These are phyloP conservation scores for Silurus asotus DNA, from an alignment of 2,113 vertebrate species.

Conservation along the genomic window DNA sequence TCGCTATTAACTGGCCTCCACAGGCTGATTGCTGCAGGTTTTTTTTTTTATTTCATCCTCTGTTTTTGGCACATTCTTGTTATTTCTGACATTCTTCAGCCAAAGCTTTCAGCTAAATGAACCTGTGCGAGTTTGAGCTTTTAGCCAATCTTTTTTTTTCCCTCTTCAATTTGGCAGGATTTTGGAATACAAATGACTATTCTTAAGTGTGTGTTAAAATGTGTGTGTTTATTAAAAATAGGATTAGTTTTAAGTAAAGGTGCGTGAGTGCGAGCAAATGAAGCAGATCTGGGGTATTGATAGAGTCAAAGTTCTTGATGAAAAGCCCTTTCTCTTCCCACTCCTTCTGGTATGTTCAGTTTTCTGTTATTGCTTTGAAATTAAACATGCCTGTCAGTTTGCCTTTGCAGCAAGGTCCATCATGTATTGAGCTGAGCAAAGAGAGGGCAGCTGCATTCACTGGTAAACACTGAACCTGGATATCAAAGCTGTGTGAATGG, in stretches of 20 bases:
- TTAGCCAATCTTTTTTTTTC: not conserved
- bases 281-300: not conserved
- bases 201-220: not conserved
- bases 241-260: not conserved
- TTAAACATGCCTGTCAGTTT: constrained; percentile 67
- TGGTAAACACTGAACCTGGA: not conserved
- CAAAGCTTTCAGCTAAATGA: constrained; percentile 7
- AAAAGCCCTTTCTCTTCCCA: constrained; percentile 51
- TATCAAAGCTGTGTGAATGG: not conserved
- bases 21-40: constrained; percentile 30
- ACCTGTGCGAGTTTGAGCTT: not conserved
- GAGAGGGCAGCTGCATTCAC: constrained; percentile 26
- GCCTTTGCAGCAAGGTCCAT: constrained; percentile 63
- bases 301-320: constrained; percentile 55
- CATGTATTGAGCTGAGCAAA: constrained; percentile 50
- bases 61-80: constrained; percentile 28
- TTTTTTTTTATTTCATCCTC: constrained; percentile 2
- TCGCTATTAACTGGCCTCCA: constrained; percentile 25
- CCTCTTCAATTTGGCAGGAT: not conserved
- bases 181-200: not conserved
- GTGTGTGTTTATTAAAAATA: not conserved
- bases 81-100: constrained; percentile 21
- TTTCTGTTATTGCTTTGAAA: constrained; percentile 65
- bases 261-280: constrained; percentile 17
- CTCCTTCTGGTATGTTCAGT: constrained; percentile 61